phyloP scores from a whole-genome alignment of 2,113 vertebrate species.

The Phrynosoma blainvillii region DNA sequence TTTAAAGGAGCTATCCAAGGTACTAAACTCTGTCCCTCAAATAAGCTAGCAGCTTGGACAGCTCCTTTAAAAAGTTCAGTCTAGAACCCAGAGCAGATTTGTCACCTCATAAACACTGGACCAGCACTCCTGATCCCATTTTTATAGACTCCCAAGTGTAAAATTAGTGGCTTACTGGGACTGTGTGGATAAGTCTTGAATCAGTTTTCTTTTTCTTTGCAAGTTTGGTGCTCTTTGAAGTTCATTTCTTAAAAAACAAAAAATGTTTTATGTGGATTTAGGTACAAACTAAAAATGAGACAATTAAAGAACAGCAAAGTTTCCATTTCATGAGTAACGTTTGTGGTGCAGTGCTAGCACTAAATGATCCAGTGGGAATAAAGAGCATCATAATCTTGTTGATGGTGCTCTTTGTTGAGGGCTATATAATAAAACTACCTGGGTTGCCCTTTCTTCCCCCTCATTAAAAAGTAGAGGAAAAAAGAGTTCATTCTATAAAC shows the following conservation, averaged over 20 bases:
- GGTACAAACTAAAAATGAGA: conserved; percentile 13
- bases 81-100: no score
- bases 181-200: not conserved
- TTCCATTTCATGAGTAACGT: not conserved
- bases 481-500: not conserved
- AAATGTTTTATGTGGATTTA: conserved; percentile 8
- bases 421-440: not conserved
- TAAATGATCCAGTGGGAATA: conserved; percentile 29
- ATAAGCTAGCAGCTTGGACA: no score
- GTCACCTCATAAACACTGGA: not conserved
- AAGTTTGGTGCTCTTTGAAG: conserved; percentile 20
- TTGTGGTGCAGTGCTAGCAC: not conserved
- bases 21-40: no score
- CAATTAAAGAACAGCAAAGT: conserved; percentile 18
- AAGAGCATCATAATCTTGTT: conserved; percentile 13
- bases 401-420: conserved; percentile 25
- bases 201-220: conserved; percentile 39
- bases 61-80: no score
- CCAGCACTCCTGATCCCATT: not conserved
- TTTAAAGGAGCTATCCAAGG: no score
- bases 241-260: conserved; percentile 9
- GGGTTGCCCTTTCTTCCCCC: not conserved
- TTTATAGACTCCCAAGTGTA: not conserved
- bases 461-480: not conserved
- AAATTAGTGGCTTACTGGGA: not conserved